A percentile compares a stretch with the other conserved stretches of the same genome.
These are phyloP conservation scores for Asbolus verrucosus DNA, from an alignment of 1,140 invertebrate species.

Conservation along the genomic window DNA sequence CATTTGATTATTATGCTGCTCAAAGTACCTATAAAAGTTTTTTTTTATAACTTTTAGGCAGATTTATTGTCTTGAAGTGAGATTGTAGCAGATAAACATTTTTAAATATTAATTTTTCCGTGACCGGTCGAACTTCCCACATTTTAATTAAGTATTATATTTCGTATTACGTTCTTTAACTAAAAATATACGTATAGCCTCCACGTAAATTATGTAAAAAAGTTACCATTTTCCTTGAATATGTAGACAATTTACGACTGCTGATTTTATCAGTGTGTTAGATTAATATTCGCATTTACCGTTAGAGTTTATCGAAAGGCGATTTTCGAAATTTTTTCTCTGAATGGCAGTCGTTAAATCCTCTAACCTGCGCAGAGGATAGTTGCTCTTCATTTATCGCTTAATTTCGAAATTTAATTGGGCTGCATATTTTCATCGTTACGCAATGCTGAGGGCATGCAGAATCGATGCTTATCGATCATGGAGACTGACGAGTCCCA, in stretches of 20 bases:
- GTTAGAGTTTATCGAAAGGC: background rate
- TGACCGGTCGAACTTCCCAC: constrained; percentile 12
- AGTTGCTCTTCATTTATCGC: background rate
- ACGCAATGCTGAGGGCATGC: constrained; percentile 15
- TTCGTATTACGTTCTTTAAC: constrained; percentile 6
- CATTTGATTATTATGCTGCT: constrained; percentile 37
- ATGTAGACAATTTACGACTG: background rate
- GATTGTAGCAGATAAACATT: constrained; percentile 25
- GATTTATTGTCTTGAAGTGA: constrained; percentile 23
- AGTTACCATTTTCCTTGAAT: constrained; percentile 8
- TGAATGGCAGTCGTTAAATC: too few relatives aligned
- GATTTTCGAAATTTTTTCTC: too few relatives aligned
- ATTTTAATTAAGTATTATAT: constrained; percentile 26
- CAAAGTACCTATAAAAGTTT: constrained; percentile 35
- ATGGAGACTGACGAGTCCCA: constrained; percentile 32
- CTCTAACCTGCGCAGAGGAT: too few relatives aligned
- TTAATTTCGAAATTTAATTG: constrained; percentile 26
- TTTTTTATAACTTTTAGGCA: constrained; percentile 13
- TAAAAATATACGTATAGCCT: constrained; percentile 1
- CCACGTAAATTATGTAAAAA: constrained; percentile 6
- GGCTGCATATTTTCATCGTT: constrained; percentile 5
- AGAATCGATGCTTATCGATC: constrained; percentile 41
- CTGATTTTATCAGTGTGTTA: background rate
- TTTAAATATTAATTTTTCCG: constrained; percentile 28
- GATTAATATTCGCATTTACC: constrained; percentile 8